Conservation (phyloP, 2,797 vertebrate genomes). For the Dermochelys coriacea region DNA sequence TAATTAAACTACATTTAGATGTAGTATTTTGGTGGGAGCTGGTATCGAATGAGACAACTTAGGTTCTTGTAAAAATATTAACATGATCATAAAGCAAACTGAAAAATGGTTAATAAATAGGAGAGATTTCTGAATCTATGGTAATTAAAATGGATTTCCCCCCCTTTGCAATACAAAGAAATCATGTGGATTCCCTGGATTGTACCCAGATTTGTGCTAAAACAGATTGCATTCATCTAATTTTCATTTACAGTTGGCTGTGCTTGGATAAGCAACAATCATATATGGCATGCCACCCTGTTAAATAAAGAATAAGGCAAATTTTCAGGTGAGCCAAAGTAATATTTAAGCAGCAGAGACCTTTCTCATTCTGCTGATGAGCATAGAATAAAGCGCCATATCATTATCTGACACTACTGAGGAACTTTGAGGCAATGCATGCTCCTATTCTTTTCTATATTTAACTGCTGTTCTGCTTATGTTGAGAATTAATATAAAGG, state of each 20-base stretch:
- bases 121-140: background rate
- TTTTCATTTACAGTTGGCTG: background rate
- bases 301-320: constrained; percentile 34
- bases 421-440: background rate
- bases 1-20: background rate
- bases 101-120: background rate
- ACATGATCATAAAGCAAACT: background rate
- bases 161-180: background rate
- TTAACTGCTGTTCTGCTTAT: background rate
- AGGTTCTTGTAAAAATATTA: background rate
- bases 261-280: background rate
- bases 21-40: background rate
- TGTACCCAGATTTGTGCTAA: background rate
- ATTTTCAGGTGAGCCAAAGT: constrained; percentile 39
- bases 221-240: background rate
- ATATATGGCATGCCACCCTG: background rate
- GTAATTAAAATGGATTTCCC: background rate
- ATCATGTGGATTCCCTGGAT: background rate
- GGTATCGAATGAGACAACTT: background rate
- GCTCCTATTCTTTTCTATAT: background rate
- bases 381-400: background rate
- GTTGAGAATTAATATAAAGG: constrained; percentile 24
- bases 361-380: background rate
- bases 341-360: background rate
- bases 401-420: background rate